Percentiles rank a stretch among this genome's conserved stretches.
Conservation (phyloP, 2,888 invertebrate species). For the Operophtera brumata region DNA sequence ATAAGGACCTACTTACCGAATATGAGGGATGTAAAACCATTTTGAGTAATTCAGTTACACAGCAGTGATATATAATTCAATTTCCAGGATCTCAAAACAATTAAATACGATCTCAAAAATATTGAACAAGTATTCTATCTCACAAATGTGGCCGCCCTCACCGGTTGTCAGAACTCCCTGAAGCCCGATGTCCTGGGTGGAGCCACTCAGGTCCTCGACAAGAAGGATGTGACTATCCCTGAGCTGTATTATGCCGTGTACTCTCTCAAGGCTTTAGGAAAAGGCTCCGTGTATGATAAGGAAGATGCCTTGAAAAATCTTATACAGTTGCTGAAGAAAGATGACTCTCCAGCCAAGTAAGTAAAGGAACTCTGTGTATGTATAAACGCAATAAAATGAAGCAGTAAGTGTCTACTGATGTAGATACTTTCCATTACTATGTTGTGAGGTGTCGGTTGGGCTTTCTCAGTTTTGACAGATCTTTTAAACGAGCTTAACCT, state of each 20-base stretch:
- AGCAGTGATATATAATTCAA: too few relatives aligned
- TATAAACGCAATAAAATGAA: too few relatives aligned
- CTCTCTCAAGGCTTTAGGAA: slow-evolving; percentile 84
- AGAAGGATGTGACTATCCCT: slow-evolving; percentile 83
- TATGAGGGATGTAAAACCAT: too few relatives aligned
- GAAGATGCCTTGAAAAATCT: slow-evolving; percentile 86
- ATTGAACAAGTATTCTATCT: slow-evolving; percentile 84
- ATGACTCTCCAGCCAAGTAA: slow-evolving; percentile 88
- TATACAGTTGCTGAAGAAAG: slow-evolving; percentile 89
- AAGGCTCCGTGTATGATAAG: slow-evolving; percentile 81
- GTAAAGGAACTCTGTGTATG: slow-evolving; percentile 33
- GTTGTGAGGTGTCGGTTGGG: too few relatives aligned
- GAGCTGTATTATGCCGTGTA: slow-evolving; percentile 89
- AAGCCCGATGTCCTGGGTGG: slow-evolving; percentile 72
- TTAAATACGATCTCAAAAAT: slow-evolving; percentile 63
- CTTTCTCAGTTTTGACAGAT: too few relatives aligned
- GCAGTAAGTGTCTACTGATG: too few relatives aligned
- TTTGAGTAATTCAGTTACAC: too few relatives aligned
- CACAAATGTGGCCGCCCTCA: slow-evolving; percentile 82
- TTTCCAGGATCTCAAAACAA: slow-evolving; percentile 54
- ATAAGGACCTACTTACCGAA: too few relatives aligned
- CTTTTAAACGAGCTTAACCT: too few relatives aligned
- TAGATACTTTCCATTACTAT: too few relatives aligned
- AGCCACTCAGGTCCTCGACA: slow-evolving; percentile 82
- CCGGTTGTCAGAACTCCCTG: slow-evolving; percentile 75